Evolutionary conservation across 1,140 invertebrate species (phyloP), one percentile per base, ranked within the genome.

Genomic region (Caerostris darwini): DNA sequence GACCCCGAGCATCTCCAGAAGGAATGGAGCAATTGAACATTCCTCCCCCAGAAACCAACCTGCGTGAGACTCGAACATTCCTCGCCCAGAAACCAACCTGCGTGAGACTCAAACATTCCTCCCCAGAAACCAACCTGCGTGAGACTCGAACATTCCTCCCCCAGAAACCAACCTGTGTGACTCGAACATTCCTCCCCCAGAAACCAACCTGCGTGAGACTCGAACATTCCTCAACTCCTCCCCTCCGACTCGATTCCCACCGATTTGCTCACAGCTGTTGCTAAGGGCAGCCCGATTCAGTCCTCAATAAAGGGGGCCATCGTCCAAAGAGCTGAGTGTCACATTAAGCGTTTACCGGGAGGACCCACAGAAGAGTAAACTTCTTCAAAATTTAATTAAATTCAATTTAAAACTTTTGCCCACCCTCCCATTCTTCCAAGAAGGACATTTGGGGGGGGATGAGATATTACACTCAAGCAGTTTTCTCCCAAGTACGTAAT

Each of bases 351-450:
- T 2, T 34, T 2, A 34, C 34, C 34, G 12, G 34, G 2, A 34
- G 34, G 34, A 34, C 34, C 34, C 34, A 34, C 34, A 58, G 53
- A 58, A 83, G 57, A 58, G 82, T 58, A 83, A 83, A 83, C 82
- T 83, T 81, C 71, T 81, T 57, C 82, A 57, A 54, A 58, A 57
- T 83, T 83, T 58, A 83, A 83, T 83, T 83, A 56, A 83, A 83
- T 83, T 83, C 57, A 83, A 83, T 83, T 83, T 83, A 83, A 83
- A 83, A 58, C 56, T 14, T 53, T 50, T 5, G 5, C 5, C 34
- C 3, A 19, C 0, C 34, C 19, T 4, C n/a, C 71, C 14, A 34
- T 34, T 34, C 34, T 34, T 34, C 2, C 14, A 3, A 19, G 12
- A 3, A 53, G 34, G 10, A 77, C 34, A 34, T 77, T 8, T 77